Evolutionary conservation across 2,797 vertebrate genomes (phyloP), one percentile per base, ranked within the genome.

Genomic region (Phalloptychus januarius): DNA sequence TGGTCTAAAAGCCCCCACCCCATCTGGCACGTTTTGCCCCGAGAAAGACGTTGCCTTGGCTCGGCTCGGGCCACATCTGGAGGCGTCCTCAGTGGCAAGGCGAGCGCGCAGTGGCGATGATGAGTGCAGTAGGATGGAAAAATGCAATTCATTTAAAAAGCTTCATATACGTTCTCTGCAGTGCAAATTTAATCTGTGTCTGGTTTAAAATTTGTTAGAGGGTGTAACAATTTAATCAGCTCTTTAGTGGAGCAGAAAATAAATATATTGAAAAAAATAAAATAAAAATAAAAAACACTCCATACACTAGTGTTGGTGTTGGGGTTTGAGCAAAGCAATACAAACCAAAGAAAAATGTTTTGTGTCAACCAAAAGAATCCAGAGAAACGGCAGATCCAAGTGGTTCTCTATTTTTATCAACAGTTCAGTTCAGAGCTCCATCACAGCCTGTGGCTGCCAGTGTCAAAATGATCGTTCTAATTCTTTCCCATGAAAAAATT

Each of bases 401-500:
- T 76, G 89, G 82, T 72, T 88, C 42, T 72, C 89, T 93, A 92
- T 95, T 94, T 95, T 91, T 94, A 88, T 92, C 88, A 38, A 52
- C 79, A 76, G 79, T 84, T 79, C 81, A 78, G 86, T 84, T 79
- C 81, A 78, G 86, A 91, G 88, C 89, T 85, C 78, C 85, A 89
- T 89, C 86, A 75, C 92, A 89, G 93, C 94, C 92, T 31, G 88
- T 92, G 93, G 94, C 92, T 92, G 87, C 82, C 88, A 85, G 88
- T 89, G 92, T 93, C 92, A 93, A 85, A 92, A 92, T 89, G 89
- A 92, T 93, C 79, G 74, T 92, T 94, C 86, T 88, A 91, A 94
- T 92, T 93, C 91, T 93, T 92, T 90, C 86, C 87, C 89, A 88
- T 91, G 90, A 93, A 93, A 93, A 94, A 94, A 94, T 90, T 94